Evolutionary conservation across 1,140 invertebrate genomes (phyloP), one percentile per base, ranked within the genome.

Genomic region (Acromyrmex charruanus): DNA sequence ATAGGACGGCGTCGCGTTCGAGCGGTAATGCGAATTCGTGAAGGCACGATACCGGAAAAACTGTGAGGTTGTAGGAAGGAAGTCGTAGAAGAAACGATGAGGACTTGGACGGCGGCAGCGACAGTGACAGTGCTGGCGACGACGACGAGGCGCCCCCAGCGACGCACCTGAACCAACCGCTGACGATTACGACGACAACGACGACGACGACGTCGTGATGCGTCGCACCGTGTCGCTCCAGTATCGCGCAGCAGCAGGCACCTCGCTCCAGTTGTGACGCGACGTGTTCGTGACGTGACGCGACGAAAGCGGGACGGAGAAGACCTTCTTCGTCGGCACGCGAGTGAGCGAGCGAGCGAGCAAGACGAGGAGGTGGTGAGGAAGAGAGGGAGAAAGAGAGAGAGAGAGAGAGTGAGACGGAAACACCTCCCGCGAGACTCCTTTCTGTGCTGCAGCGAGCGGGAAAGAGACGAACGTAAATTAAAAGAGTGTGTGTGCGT

Each of bases 201-300:
- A 44, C 21, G 79, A 82, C 21, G 79, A 82, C 21, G 35, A 28
- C 77, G 72, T 39, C 81, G 68, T 59, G 79, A 72, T 74, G 58
- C 69, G 80, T 75, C 58, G 58, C 31, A 51, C 14, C 44, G 75
- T 66, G 44, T 85, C 75, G 35, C 49, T 69, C 59, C 16, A 49
- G 49, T 53, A 65, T n/a, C 74, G 51, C 74, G 59, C 28, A 66
- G 31, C 80, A 71, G 80, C 31, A 65, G 59, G 61, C 25, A 79
- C 25, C 51, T 90, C 79, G 79, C 86, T 86, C 44, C 74, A 61
- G 51, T 68, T 71, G 77, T 87, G 87, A 68, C 59, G 55, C 87
- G 87, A 86, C 89, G 77, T 72, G 75, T 74, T 77, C 77, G 87
- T 84, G 85, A 90, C 85, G 85, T 87, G 91, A 92, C 89, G 84